Base-by-base conservation (phyloP, 2,113 vertebrate genomes). In the Myotis yumanensis region DNA sequence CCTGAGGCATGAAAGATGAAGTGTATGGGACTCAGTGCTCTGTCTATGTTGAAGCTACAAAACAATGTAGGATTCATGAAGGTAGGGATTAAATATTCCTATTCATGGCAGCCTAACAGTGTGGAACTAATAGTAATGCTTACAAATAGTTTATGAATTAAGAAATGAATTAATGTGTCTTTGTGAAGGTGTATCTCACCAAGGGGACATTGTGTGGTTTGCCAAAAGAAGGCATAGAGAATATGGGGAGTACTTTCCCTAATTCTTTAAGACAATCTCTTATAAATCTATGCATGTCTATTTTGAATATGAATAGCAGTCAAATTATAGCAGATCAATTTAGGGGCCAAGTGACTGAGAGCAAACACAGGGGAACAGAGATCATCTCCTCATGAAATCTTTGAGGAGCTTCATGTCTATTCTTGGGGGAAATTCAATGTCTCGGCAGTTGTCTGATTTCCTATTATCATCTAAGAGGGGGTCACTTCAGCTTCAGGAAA, bases 81-180 rank as follows among this genome's bases (percentile, higher is more conserved):
- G 3, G 2, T 4, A 84, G 10, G 18, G 4, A 35, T 5, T 69
- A 54, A 73, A 5, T 51, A 25, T n/a, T 72, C 64, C 73, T 43
- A 0, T 75, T 71, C 5, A 4, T 10, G 73, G n/a, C 1, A 80
- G 20, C 3, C 3, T 84, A 51, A 20, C 14, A 62, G 43, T 77
- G 35, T 76, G 15, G 81, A 84, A 40, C 35, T 81, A 52, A n/a
- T 51, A 85, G 32, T 25, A 86, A 80, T 62, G 7, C 68, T 95
- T 90, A 92, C 7, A 86, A 76, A 85, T 86, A 89, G 32, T 77
- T 79, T 92, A 77, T 79, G 30, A 73, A 89, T 83, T 92, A 66
- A 93, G 35, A 76, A 89, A 80, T 11, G 11, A 76, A 91, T 75
- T 46, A 71, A 71, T 86, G 73, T 64, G 5, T 86, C 11, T 81